Conservation (phyloP, 1,140 invertebrate species). For the Amyelois transitella region DNA sequence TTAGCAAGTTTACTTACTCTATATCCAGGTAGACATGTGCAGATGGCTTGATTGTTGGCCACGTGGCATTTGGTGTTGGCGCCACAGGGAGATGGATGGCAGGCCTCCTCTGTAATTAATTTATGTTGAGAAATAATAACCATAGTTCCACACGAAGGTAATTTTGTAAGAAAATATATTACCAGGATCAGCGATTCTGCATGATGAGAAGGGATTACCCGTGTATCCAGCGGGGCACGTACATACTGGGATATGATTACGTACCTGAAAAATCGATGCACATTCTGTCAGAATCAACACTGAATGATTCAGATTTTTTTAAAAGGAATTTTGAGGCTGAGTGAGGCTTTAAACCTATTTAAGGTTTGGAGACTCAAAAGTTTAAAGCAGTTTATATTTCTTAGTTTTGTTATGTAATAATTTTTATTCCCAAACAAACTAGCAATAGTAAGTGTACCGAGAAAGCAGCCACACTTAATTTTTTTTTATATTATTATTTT, state of each 20-base stretch:
- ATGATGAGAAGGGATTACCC: slow-evolving; percentile 84
- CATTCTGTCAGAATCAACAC: too few relatives aligned
- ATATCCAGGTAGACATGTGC: slow-evolving; percentile 83
- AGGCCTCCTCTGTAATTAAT: slow-evolving; percentile 80
- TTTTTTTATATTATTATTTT: too few relatives aligned
- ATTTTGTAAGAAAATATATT: slow-evolving; percentile 11
- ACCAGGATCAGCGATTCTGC: slow-evolving; percentile 79
- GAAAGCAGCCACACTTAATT: too few relatives aligned
- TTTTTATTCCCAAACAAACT: too few relatives aligned
- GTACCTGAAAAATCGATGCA: slow-evolving; percentile 67
- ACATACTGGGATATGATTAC: slow-evolving; percentile 88
- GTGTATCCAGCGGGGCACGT: slow-evolving; percentile 87
- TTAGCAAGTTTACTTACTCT: slow-evolving; percentile 38
- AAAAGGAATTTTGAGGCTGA: too few relatives aligned
- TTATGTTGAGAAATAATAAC: neutral
- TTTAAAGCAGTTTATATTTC: too few relatives aligned
- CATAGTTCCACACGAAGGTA: neutral
- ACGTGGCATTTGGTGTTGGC: slow-evolving; percentile 86
- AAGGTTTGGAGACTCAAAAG: too few relatives aligned
- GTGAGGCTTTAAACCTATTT: too few relatives aligned
- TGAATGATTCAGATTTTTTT: too few relatives aligned
- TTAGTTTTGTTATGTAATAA: too few relatives aligned
- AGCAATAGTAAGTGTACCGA: too few relatives aligned
- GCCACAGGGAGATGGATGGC: slow-evolving; percentile 87
- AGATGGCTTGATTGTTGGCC: slow-evolving; percentile 82